phyloP scores from a whole-genome alignment of 1,140 invertebrate species.

The Lepidostoma basale region DNA sequence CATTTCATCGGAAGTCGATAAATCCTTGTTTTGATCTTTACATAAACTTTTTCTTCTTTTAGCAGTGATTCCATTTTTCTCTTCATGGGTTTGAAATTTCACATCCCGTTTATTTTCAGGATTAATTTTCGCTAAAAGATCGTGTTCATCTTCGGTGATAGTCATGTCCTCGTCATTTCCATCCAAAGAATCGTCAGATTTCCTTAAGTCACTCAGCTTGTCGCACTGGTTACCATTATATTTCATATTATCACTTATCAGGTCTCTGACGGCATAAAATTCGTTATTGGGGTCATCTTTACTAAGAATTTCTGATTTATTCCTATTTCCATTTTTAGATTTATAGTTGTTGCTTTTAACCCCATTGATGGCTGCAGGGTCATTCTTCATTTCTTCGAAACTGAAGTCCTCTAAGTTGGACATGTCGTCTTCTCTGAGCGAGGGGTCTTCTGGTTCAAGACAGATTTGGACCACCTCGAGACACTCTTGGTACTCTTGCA shows the following conservation, averaged over 20 bases:
- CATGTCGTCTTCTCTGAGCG: slow-evolving; percentile 58
- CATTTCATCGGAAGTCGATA: slow-evolving; percentile 62
- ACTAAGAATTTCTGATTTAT: slow-evolving; percentile 2
- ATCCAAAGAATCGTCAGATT: slow-evolving; percentile 58
- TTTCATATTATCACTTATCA: slow-evolving; percentile 44
- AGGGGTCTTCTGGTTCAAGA: slow-evolving; percentile 61
- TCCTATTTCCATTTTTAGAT: slow-evolving; percentile 28
- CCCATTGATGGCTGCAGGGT: slow-evolving; percentile 31
- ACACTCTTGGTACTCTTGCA: slow-evolving; percentile 67
- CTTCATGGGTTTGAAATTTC: background rate
- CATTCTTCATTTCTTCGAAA: slow-evolving; percentile 55
- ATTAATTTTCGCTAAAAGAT: slow-evolving; percentile 42
- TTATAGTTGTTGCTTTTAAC: slow-evolving; percentile 34
- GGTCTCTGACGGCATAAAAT: slow-evolving; percentile 42
- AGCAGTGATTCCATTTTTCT: slow-evolving; percentile 12
- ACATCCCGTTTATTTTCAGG: slow-evolving; percentile 42
- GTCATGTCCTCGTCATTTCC: slow-evolving; percentile 60
- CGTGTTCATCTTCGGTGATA: slow-evolving; percentile 60
- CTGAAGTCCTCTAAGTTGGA: slow-evolving; percentile 57
- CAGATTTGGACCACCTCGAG: slow-evolving; percentile 65
- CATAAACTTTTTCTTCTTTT: slow-evolving; percentile 49
- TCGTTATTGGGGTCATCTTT: slow-evolving; percentile 31
- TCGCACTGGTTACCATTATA: slow-evolving; percentile 35
- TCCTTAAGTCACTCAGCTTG: slow-evolving; percentile 42
- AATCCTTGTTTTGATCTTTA: slow-evolving; percentile 58